A percentile compares a stretch with the other conserved stretches of the same genome.
phyloP scores from a whole-genome alignment of 2,113 vertebrate species.

The Myotis brandtii region DNA sequence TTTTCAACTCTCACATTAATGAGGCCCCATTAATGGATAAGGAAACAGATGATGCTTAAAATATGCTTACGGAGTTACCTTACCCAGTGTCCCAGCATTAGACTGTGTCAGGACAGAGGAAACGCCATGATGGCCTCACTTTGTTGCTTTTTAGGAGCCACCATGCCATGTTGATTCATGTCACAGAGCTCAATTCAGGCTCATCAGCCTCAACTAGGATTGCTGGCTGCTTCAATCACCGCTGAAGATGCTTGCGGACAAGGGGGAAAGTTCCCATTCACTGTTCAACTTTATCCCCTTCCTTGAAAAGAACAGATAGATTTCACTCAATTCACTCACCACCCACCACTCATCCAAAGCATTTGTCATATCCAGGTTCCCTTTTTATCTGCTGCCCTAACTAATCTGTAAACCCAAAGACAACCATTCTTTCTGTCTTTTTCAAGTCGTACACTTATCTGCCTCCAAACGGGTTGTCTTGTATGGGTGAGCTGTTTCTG shows the following conservation, averaged over 20 bases:
- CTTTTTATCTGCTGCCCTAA: constrained; percentile 20
- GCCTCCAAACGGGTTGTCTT: neutral
- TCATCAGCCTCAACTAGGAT: neutral
- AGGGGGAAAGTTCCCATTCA: neutral
- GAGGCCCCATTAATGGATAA: neutral
- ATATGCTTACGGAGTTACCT: neutral
- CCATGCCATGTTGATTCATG: neutral
- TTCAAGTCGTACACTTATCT: constrained; percentile 4
- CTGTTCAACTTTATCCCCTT: neutral
- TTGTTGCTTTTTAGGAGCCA: neutral
- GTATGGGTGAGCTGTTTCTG: neutral
- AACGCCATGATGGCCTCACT: neutral
- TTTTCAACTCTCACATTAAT: neutral
- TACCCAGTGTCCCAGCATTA: neutral
- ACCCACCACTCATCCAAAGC: neutral
- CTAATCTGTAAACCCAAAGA: neutral
- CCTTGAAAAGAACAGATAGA: neutral
- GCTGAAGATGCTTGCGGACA: neutral
- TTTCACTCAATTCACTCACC: neutral
- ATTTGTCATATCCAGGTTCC: neutral
- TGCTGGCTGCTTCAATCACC: neutral
- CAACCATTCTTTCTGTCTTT: neutral
- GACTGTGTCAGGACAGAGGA: neutral
- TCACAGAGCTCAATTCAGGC: neutral
- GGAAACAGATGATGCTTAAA: neutral